Evolutionary conservation across 2,797 vertebrate species (phyloP).

Genomic region (Tachyglossus aculeatus): DNA sequence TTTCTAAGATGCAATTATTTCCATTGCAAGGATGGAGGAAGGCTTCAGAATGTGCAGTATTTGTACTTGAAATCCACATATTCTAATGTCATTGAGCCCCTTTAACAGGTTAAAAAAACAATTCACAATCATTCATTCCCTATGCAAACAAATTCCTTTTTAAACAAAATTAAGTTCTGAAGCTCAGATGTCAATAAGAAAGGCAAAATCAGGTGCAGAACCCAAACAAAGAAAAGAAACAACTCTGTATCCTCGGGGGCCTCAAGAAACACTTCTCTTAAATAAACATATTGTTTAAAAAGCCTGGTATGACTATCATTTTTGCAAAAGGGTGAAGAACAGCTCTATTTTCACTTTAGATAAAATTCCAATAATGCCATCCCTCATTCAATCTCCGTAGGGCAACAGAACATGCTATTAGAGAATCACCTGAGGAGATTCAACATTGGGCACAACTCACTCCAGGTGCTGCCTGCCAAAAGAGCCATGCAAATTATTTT

Average conservation of each 20-base stretch:
- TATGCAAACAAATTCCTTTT: background rate
- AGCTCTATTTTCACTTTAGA: background rate
- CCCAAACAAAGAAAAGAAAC: background rate
- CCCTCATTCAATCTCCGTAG: constrained; percentile 15
- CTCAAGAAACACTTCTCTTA: constrained; percentile 16
- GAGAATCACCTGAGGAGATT: background rate
- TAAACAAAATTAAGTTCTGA: background rate
- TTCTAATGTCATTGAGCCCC: too few relatives aligned
- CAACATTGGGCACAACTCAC: too few relatives aligned
- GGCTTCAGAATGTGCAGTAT: background rate
- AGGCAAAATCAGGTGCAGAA: background rate
- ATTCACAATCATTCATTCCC: background rate
- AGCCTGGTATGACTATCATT: background rate
- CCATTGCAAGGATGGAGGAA: background rate
- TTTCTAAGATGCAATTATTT: too few relatives aligned
- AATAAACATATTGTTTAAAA: background rate
- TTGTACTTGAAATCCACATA: too few relatives aligned
- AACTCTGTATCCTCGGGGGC: constrained; percentile 8
- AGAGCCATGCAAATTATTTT: too few relatives aligned
- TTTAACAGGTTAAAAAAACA: too few relatives aligned
- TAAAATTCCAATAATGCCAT: constrained; percentile 15
- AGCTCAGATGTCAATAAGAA: background rate
- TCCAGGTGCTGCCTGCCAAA: too few relatives aligned
- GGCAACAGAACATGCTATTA: constrained; percentile 6
- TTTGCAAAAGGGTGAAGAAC: constrained; percentile 16